Base-by-base conservation (phyloP, 2,113 vertebrate species). In the Sitta europaea region DNA sequence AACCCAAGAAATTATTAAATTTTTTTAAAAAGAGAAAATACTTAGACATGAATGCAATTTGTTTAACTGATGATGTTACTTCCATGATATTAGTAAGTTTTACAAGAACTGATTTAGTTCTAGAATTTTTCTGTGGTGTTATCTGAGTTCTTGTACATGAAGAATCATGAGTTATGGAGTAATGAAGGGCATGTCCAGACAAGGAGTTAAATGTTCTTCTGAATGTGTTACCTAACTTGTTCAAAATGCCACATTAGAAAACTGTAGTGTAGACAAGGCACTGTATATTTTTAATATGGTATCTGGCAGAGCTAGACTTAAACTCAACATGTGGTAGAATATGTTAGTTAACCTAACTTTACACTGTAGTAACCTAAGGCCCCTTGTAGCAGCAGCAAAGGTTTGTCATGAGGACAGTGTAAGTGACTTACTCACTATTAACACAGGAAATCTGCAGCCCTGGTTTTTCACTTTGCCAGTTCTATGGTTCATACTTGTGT, bases 351-450 rank as follows among this genome's bases (percentile, higher is more conserved):
- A 88, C 43, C 62, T 43, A 88, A 73, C 61, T 58, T 79, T 68
- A 96, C 95, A 88, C 63, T 47, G 51, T 86, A 96, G 90, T 92
- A 96, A 89, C 93, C 94, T 93, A 92, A 90, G 92, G 95, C 85
- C 67, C 75, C 2, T 6, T 43, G 62, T 28, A 96, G 51, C 54
- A 92, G 93, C 55, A 93, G 71, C 51, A 91, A 90, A 90, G 67
- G 66, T 93, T 94, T 96, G 95, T 91, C 95, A 75, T 73, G 65
- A 85, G 84, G 67, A 96, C 80, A 96, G 87, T n/a, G 2, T 55
- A 75, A 90, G 86, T 66, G 84, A 90, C 91, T 96, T 95, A 96
- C 45, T 85, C 88, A 92, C 71, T 76, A 35, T 23, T 90, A 68
- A 66, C 54, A 80, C 75, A 93, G 79, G 87, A 97, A 94, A 55